These are phyloP conservation scores for Phataginus tricuspis DNA, from an alignment of 2,797 vertebrate species.

Conservation along the genomic window DNA sequence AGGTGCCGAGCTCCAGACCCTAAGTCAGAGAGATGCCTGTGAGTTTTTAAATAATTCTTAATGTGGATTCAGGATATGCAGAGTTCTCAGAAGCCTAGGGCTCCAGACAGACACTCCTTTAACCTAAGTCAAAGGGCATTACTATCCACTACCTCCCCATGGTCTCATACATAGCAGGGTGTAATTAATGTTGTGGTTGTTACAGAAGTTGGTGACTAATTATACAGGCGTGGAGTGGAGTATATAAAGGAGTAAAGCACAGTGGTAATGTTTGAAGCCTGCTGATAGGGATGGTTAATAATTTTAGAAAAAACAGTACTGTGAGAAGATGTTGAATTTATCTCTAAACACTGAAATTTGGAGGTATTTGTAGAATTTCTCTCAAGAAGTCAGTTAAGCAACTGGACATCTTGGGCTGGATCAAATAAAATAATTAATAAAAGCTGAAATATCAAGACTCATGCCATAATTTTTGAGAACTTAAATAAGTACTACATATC, in stretches of 20 bases:
- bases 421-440: not conserved
- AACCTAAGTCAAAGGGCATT: not conserved
- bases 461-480: not conserved
- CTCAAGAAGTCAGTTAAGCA: not conserved
- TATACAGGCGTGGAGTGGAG: not conserved
- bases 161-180: not conserved
- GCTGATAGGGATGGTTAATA: not conserved
- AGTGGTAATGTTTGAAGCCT: not conserved
- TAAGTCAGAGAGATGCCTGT: not conserved
- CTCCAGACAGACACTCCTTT: not conserved
- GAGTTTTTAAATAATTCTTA: not conserved
- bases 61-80: not conserved
- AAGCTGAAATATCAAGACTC: not conserved
- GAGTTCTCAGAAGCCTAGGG: not conserved
- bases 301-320: not conserved
- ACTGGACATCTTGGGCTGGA: not conserved
- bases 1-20: not conserved
- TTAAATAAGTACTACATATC: not conserved
- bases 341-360: not conserved
- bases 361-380: not conserved
- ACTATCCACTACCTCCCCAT: not conserved
- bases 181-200: not conserved
- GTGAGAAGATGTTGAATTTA: not conserved
- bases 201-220: not conserved
- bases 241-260: not conserved